Percentiles rank a stretch among this genome's conserved stretches.
These are phyloP conservation scores for Cheilosia urbana DNA, from an alignment of 2,888 invertebrate genomes.

Conservation along the genomic window DNA sequence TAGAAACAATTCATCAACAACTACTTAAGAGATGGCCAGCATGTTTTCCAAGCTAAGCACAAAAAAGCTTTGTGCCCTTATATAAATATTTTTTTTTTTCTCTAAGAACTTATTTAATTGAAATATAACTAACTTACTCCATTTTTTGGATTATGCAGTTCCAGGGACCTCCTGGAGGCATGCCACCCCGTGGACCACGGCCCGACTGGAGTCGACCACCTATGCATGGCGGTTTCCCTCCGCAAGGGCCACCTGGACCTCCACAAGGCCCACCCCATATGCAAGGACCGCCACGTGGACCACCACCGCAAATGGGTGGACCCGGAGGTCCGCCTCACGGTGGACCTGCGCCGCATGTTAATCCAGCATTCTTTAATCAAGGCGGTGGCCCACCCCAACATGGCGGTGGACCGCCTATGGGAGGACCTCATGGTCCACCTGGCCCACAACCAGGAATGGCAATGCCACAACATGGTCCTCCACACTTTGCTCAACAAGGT, in stretches of 20 bases:
- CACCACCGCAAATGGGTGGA: conserved; percentile 84
- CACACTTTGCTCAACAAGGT: conserved; percentile 88
- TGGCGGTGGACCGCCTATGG: conserved; percentile 85
- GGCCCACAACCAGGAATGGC: conserved; percentile 84
- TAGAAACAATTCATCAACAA: no score
- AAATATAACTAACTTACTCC: background rate
- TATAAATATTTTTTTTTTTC: no score
- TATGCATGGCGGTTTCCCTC: conserved; percentile 88
- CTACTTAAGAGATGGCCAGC: no score
- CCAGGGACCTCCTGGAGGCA: conserved; percentile 84
- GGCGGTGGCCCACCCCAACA: conserved; percentile 83
- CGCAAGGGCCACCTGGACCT: conserved; percentile 85
- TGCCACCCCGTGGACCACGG: conserved; percentile 86
- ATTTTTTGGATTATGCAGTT: conserved; percentile 78
- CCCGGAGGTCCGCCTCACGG: conserved; percentile 85
- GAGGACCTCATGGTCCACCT: conserved; percentile 85
- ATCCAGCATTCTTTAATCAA: conserved; percentile 98
- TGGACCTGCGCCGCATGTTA: conserved; percentile 96
- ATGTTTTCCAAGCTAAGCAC: no score
- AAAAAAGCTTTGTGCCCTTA: no score
- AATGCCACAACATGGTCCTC: conserved; percentile 86
- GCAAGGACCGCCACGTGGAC: conserved; percentile 87
- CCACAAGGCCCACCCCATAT: conserved; percentile 89
- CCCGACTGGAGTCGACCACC: conserved; percentile 91
- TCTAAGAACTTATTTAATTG: no score